A percentile compares a stretch with the other conserved stretches of the same genome.
Evolutionary conservation across 2,888 invertebrate genomes (phyloP).

Genomic region (Plemyria rubiginata): DNA sequence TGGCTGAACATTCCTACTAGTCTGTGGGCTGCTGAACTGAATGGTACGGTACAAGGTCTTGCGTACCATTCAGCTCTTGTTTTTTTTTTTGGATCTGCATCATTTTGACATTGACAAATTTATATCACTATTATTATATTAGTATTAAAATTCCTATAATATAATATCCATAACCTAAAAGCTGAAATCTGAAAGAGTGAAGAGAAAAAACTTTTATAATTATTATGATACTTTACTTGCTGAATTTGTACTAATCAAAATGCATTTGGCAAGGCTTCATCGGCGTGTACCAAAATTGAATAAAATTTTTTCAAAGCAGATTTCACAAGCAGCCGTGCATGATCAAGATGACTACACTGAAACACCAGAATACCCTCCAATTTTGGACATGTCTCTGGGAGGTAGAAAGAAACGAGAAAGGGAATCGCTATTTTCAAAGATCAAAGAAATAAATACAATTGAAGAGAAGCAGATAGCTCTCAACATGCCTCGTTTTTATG

Average conservation of each 20-base stretch:
- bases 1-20: no score
- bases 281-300: slow-evolving; percentile 67
- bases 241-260: slow-evolving; percentile 46
- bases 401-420: slow-evolving; percentile 77
- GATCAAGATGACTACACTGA: slow-evolving; percentile 75
- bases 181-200: no score
- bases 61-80: no score
- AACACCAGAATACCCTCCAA: slow-evolving; percentile 84
- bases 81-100: no score
- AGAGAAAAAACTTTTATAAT: no score
- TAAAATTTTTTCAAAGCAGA: slow-evolving; percentile 50
- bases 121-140: no score
- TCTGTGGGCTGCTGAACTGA: no score
- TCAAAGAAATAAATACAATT: slow-evolving; percentile 87
- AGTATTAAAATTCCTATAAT: no score
- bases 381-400: slow-evolving; percentile 84
- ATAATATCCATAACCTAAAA: no score
- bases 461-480: slow-evolving; percentile 94
- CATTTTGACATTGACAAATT: no score
- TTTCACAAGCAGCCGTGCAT: slow-evolving; percentile 60
- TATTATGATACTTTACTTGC: no score
- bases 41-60: no score
- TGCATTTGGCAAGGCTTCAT: slow-evolving; percentile 66
- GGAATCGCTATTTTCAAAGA: slow-evolving; percentile 81
- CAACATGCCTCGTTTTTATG: slow-evolving; percentile 93